Base-by-base conservation (phyloP, 2,797 vertebrate species). In the Crenichthys baileyi region DNA sequence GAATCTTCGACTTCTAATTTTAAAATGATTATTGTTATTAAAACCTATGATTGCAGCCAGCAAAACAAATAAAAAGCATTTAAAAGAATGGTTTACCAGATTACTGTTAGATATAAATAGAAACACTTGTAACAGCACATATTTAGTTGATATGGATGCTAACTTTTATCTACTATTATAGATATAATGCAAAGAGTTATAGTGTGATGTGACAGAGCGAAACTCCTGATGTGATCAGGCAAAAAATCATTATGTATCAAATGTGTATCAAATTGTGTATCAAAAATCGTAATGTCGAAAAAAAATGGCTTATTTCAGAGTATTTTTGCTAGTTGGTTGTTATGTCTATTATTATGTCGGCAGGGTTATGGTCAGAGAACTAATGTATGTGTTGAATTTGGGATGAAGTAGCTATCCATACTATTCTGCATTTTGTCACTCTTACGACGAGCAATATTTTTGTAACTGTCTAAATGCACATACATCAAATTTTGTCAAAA, bases 1-100 rank as follows among this genome's bases (percentile, higher is more conserved):
- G 56, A 4, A 75, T 87, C 18, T 77, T 70, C 76, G 31, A 24
- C 18, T 4, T 50, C 1, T 70, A 39, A 76, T 55, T 18, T 29
- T 26, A 67, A 67, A 67, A 24, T 41, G 7, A 46, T 8, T 13
- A 41, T 31, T 67, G 24, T 18, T 53, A 16, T n/a, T 53, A 8
- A 36, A 15, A 50, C 18, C 18, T 16, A 71, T 48, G 3, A 75
- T 29, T 72, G 16, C n/a, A 16, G 61, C 1, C 26, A 51, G 39
- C 16, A 46, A 18, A 44, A 44, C 22, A 73, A 26, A 44, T 31
- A 72, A 31, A 39, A 44, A 36, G 1, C 1, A 76, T 15, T 20
- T 16, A 24, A 65, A 67, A 44, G 2, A 31, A 55, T 20, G 24
- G 36, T 7, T 63, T 20, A 63, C 5, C 63, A 41, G 36, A 41